phyloP scores from a whole-genome alignment of 2,797 vertebrate genomes.

The Clarias pachynema region DNA sequence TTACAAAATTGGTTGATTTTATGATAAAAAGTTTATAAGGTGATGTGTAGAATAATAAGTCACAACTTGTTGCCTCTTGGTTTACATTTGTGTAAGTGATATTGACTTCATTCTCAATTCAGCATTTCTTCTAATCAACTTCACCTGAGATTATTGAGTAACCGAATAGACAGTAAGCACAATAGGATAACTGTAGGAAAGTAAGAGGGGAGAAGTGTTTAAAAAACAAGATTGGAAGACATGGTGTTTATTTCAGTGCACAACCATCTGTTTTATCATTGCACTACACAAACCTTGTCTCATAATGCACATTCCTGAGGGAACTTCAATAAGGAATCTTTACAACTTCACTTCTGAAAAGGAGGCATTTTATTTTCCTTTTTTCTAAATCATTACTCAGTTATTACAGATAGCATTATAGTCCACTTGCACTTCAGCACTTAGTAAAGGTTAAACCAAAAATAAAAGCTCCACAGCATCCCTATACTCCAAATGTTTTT shows the following conservation, averaged over 20 bases:
- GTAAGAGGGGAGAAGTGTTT: not conserved
- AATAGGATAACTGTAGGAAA: not conserved
- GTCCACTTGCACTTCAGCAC: not conserved
- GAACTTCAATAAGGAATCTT: not conserved
- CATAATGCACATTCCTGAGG: not conserved
- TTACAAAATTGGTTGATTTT: not conserved
- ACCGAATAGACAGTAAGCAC: not conserved
- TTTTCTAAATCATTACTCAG: not conserved
- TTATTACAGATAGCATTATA: slow-evolving; percentile 10
- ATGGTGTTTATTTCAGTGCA: not conserved
- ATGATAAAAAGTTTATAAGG: not conserved
- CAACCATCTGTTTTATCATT: not conserved
- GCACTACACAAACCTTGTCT: not conserved
- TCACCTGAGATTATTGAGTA: not conserved
- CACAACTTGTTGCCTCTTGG: not conserved
- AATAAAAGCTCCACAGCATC: not conserved
- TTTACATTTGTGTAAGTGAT: not conserved
- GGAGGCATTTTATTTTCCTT: not conserved
- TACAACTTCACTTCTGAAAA: not conserved
- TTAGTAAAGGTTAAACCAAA: not conserved
- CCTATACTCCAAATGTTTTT: not conserved
- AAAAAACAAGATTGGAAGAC: not conserved
- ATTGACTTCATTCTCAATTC: not conserved
- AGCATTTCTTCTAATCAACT: not conserved
- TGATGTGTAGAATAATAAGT: not conserved